A percentile compares a stretch with the other conserved stretches of the same genome.
Evolutionary conservation across 2,888 invertebrate genomes (phyloP).

Genomic region (Ernsta delagoae): DNA sequence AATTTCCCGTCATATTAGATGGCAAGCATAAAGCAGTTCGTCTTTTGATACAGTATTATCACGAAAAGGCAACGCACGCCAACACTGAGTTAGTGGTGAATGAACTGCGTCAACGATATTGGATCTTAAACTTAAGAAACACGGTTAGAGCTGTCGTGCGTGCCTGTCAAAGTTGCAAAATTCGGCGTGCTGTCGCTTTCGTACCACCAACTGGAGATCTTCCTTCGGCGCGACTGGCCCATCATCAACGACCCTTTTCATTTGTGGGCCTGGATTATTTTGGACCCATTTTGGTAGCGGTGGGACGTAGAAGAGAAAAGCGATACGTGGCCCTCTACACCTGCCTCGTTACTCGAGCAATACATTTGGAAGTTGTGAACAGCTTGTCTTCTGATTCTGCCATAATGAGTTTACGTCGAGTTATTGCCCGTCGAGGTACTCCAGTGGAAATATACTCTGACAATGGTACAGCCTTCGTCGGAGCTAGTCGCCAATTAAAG

Average conservation of each 20-base stretch:
- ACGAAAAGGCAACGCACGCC: not conserved
- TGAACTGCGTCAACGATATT: not conserved
- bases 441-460: not conserved
- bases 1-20: constrained; percentile 2
- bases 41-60: not conserved
- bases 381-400: not conserved
- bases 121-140: not conserved
- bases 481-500: not conserved
- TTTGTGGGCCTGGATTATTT: constrained; percentile 1
- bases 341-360: not conserved
- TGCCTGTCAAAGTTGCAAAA: not conserved
- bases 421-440: not conserved
- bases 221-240: not conserved
- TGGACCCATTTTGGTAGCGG: not conserved
- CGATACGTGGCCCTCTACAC: constrained; percentile 7
- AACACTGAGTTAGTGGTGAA: constrained; percentile 6
- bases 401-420: not conserved
- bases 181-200: not conserved
- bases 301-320: constrained; percentile 6
- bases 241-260: constrained; percentile 1
- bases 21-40: constrained; percentile 4
- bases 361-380: not conserved
- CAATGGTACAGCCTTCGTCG: constrained; percentile 3
- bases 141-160: not conserved
- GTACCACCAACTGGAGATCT: constrained; percentile 3